A percentile compares a stretch with the other conserved stretches of the same genome.
These are phyloP conservation scores for Contarinia nasturtii DNA, from an alignment of 1,140 invertebrate species.

Conservation along the genomic window DNA sequence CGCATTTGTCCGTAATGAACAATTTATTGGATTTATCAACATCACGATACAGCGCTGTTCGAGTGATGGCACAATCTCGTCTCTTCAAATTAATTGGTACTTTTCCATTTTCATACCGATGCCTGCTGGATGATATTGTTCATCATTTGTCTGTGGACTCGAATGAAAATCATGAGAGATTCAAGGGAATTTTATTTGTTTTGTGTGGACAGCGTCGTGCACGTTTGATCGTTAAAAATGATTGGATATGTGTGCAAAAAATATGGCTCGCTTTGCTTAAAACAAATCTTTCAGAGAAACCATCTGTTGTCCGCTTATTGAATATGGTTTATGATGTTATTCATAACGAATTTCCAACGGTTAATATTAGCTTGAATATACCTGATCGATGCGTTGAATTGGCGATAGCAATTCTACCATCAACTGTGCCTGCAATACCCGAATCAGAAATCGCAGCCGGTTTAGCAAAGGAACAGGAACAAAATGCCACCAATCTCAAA, in stretches of 20 bases:
- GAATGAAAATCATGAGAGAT: constrained; percentile 42
- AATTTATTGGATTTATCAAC: constrained; percentile 42
- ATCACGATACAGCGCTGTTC: constrained; percentile 44
- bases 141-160: constrained; percentile 36
- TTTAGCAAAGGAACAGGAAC: constrained; percentile 17
- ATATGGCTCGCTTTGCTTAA: constrained; percentile 58
- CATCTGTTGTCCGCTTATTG: constrained; percentile 55
- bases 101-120: constrained; percentile 38
- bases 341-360: constrained; percentile 31
- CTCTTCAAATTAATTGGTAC: constrained; percentile 27
- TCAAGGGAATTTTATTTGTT: constrained; percentile 65
- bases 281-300: constrained; percentile 60
- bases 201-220: constrained; percentile 33
- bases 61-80: constrained; percentile 38
- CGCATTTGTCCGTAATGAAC: constrained; percentile 37
- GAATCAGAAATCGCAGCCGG: constrained; percentile 24
- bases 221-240: constrained; percentile 43
- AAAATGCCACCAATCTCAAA: constrained; percentile 28
- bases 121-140: constrained; percentile 36
- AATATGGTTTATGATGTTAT: constrained; percentile 34
- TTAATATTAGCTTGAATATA: constrained; percentile 35
- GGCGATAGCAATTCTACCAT: constrained; percentile 23
- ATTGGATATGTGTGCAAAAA: constrained; percentile 50
- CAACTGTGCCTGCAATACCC: constrained; percentile 10
- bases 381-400: constrained; percentile 28